These are phyloP conservation scores for Sorex araneus DNA, from an alignment of 2,113 vertebrate genomes.

Conservation along the genomic window DNA sequence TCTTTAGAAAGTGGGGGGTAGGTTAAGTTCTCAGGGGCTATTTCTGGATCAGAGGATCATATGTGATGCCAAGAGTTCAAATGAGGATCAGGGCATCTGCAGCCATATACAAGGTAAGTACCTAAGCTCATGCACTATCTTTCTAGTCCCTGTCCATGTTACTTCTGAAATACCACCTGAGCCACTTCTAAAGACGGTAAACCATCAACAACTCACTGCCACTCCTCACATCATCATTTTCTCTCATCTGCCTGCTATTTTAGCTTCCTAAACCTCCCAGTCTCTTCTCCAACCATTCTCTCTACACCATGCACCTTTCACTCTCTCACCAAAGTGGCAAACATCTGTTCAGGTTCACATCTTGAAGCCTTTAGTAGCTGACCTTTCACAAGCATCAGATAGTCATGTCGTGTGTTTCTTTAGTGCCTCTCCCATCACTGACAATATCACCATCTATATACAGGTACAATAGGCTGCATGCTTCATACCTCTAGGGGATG, in stretches of 20 bases:
- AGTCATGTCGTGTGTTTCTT: neutral
- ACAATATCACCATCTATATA: neutral
- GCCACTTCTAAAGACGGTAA: too few relatives aligned
- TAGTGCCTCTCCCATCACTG: neutral
- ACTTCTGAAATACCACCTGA: neutral
- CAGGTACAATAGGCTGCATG: neutral
- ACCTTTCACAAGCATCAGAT: neutral
- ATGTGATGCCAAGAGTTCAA: too few relatives aligned
- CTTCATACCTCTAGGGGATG: neutral
- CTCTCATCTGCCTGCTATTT: neutral
- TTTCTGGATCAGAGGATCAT: too few relatives aligned
- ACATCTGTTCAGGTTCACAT: neutral
- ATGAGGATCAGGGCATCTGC: too few relatives aligned
- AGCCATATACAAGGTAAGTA: neutral
- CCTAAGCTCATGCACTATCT: neutral
- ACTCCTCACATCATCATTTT: neutral
- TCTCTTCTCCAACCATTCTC: neutral
- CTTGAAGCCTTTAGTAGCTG: neutral
- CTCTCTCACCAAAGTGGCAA: neutral
- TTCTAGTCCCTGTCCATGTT: neutral
- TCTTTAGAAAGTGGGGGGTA: too few relatives aligned
- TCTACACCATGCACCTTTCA: neutral
- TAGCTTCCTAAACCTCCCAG: neutral
- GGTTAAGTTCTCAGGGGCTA: too few relatives aligned
- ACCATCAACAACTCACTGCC: neutral